Base-by-base conservation (phyloP, 2,888 invertebrate species). In the Cinara cedri region DNA sequence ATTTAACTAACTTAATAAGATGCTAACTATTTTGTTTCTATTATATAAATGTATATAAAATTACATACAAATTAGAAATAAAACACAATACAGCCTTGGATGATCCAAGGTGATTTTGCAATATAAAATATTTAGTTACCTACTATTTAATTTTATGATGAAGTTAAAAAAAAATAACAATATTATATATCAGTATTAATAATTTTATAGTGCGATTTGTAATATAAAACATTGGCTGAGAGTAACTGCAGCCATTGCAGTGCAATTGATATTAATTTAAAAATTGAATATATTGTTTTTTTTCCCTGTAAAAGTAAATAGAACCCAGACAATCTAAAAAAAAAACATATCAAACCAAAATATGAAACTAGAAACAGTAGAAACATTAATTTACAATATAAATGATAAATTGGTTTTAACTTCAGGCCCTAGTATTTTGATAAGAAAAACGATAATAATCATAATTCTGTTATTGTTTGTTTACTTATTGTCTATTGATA, bases 31-130 rank as follows among this genome's bases (percentile, higher is more conserved):
- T 34, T 57, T 34, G 3, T 34, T 6, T 34, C 34, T 34, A 19
- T 6, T 6, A 54, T n/a, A 9, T 54, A 16, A 2, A n/a, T 3
- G 11, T 21, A 9, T 9, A 34, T 21, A 42, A 44, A 13, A 54
- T 24, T 24, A 65, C 54, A 76, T 46, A 55, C 13, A 66, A 76
- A 46, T 68, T 14, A 19, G 66, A 63, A 76, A 21, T 19, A 66
- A 78, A 51, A 49, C 57, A 21, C 49, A 68, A 66, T 11, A 49
- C 24, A 78, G 78, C 78, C 68, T 78, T 78, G 78, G 60, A 70
- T 49, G 10, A 21, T 68, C 66, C 66, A 78, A 70, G 68, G 68
- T 78, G 78, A 78, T 78, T 70, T 78, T 68, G 78, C 51, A 78
- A 70, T 70, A 70, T 9, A 70, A 70, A 68, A 78, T 78, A 78